phyloP scores from a whole-genome alignment of 2,888 invertebrate genomes.

The Callyntrura guangdongensis region DNA sequence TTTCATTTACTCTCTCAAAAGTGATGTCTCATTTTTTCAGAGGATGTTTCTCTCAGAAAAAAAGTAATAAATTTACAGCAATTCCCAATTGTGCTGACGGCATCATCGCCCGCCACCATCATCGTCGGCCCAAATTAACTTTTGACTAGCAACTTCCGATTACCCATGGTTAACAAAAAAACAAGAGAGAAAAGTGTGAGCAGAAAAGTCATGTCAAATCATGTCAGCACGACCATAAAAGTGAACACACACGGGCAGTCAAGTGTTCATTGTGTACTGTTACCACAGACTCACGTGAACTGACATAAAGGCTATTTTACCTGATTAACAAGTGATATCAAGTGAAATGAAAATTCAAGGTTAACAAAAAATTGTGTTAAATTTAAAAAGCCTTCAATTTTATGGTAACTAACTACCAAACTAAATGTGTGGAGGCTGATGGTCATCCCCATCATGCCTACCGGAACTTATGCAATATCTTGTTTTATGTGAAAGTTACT shows the following conservation, averaged over 20 bases:
- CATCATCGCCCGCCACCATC: constrained; percentile 1
- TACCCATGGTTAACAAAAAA: constrained; percentile 1
- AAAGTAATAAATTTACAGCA: not conserved
- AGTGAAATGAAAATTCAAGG: constrained; percentile 43
- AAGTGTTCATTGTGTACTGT: not conserved
- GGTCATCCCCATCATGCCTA: constrained; percentile 18
- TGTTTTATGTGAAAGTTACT: constrained; percentile 43
- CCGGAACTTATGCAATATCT: constrained; percentile 63
- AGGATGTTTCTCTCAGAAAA: not conserved
- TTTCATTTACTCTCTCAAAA: not conserved
- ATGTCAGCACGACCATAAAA: not conserved
- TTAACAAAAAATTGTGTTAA: constrained; percentile 18
- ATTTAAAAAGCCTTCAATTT: constrained; percentile 45
- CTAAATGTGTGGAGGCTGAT: constrained; percentile 1
- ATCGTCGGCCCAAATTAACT: constrained; percentile 18
- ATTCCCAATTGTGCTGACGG: constrained; percentile 28
- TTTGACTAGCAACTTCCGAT: constrained; percentile 42
- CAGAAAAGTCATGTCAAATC: constrained; percentile 5
- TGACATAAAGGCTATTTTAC: too few species aligned
- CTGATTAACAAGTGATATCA: not conserved
- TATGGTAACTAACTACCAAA: not conserved
- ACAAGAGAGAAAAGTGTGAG: not conserved
- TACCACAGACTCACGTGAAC: constrained; percentile 4
- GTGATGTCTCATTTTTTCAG: not conserved
- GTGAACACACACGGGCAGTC: not conserved